Evolutionary conservation across 2,113 vertebrate genomes (phyloP), one percentile per base, ranked within the genome.

Genomic region (Natator depressus): DNA sequence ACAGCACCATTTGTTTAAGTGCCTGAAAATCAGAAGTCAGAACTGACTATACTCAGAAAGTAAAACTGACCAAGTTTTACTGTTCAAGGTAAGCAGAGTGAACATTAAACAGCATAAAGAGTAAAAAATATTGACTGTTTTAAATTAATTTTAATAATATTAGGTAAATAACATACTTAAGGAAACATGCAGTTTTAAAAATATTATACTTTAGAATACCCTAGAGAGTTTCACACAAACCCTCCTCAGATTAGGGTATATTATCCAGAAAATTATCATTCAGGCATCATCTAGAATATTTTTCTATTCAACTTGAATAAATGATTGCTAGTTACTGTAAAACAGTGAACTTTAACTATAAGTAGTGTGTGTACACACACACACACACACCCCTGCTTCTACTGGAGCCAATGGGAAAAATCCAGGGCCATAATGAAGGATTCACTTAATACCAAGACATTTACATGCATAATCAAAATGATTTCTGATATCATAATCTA

Each of bases 171-270:
- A 65, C 31, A 42, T 1, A 10, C 2, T 8, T 31, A 5, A 51
- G 2, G 1, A 17, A 1, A 6, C 47, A 9, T 29, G 5, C 72
- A 3, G 3, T 6, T 13, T 20, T 20, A 3, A 22, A 81, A 31
- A 5, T 0, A 9, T 0, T 62, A 27, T 2, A 10, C 5, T 22
- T 1, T 0, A 59, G 31, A 69, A 2, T 6, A 0, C 2, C 6
- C 59, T 5, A n/a, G 49, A 0, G 53, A 1, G 10, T 1, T 0
- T 1, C 82, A 75, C 65, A 38, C 2, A 5, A 75, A 50, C 0
- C 82, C 14, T 20, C 4, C 29, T 3, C 6, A 0, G 82, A 10
- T 4, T 2, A 3, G 10, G 24, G 65, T 46, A 0, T 0, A 75
- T 42, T 75, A 75, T 42, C 20, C 35, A 38, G 62, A 65, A 65